phyloP scores from a whole-genome alignment of 2,888 invertebrate species.

The Eremobia ochroleuca region DNA sequence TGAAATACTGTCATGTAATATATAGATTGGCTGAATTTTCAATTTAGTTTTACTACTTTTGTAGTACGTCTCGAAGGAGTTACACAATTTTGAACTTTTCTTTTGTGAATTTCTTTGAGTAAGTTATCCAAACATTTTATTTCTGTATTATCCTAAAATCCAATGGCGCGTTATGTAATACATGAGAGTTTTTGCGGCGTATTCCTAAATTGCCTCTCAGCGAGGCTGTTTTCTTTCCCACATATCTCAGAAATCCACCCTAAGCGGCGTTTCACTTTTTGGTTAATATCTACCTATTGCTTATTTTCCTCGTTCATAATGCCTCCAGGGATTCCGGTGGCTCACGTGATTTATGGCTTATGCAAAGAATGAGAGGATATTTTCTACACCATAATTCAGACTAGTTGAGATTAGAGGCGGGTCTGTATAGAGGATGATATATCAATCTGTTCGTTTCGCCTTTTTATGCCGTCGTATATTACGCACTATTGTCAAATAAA shows the following conservation, averaged over 20 bases:
- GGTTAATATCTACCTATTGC: constrained; percentile 86
- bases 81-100: constrained; percentile 32
- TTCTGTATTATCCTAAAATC: constrained; percentile 48
- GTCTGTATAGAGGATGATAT: constrained; percentile 81
- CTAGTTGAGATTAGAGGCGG: constrained; percentile 87
- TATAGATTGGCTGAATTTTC: constrained; percentile 52
- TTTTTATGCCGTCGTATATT: constrained; percentile 73
- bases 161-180: constrained; percentile 38
- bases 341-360: constrained; percentile 88
- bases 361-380: constrained; percentile 89
- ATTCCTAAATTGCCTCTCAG: constrained; percentile 57
- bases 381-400: constrained; percentile 89
- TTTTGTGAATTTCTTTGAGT: constrained; percentile 29
- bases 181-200: constrained; percentile 46
- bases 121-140: constrained; percentile 21
- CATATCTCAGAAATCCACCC: constrained; percentile 68
- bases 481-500: constrained; percentile 72
- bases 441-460: constrained; percentile 81
- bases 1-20: constrained; percentile 55
- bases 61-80: constrained; percentile 50
- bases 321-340: constrained; percentile 84
- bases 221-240: constrained; percentile 63
- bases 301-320: constrained; percentile 86
- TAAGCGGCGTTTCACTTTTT: constrained; percentile 76
- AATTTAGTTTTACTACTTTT: constrained; percentile 50